Evolutionary conservation across 30 jellyfish, hydroid and myxozoan species (phyloP), one percentile per base, ranked within the genome.

Genomic region (Thelohanellus kitauei): DNA sequence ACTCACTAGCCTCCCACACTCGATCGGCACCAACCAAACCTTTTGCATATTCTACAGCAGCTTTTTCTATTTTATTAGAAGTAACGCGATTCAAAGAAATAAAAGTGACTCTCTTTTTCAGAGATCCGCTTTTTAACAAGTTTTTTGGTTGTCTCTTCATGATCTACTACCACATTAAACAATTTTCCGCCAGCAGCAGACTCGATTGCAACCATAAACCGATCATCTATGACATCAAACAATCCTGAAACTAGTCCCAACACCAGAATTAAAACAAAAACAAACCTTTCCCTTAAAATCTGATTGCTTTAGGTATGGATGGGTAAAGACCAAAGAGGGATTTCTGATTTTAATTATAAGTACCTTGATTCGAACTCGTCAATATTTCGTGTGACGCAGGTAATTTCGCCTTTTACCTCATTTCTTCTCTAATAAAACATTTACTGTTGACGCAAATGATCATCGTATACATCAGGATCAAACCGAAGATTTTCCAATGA

Each of bases 101-200:
- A 49, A 68, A 60, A 2, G 90, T 68, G 12, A 58, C 85, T 23
- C 83, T 48, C 35, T 84, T 44, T 48, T 68, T 54, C 50, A 68
- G 30, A 17, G 53, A 58, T 24, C 90, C 90, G 8, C 50, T 58
- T 37, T 68, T 54, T 20, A 68, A 34, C 41, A 68, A 43, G 30
- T 45, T n/a, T 50, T 35, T 68, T 59, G 0, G 83, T 85, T 4
- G 90, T 68, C 20, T 47, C 47, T 16, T 60, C 90, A 22, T 68
- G 37, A 53, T 68, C 90, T 2, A 68, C 86, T 23, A 68, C 90
- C 18, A 68, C 90, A 37, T 68, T 68, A 50, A 39, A 57, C 4
- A 68, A 41, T 27, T 27, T 66, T 18, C 65, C 60, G 9, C 90
- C 84, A 0, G 90, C 85, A 2, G 85, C 43, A 12, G 60, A 84